These are phyloP conservation scores for Aviceda leuphotes DNA, from an alignment of 2,797 vertebrate species.

Conservation along the genomic window DNA sequence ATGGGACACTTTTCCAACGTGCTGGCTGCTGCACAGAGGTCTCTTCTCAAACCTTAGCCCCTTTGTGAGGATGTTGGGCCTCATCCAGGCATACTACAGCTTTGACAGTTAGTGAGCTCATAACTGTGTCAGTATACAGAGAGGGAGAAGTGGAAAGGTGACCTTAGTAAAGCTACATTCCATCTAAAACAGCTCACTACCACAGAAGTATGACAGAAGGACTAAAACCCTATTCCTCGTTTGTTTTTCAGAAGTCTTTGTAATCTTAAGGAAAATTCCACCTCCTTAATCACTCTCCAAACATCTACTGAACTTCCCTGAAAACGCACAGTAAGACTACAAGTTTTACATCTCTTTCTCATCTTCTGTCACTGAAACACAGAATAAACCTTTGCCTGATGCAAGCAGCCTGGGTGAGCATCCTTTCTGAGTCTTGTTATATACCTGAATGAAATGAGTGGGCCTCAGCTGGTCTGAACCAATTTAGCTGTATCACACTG, in stretches of 20 bases:
- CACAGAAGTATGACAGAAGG: not conserved
- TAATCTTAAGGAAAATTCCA: not conserved
- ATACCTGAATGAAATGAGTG: rapidly evolving
- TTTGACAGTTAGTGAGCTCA: not conserved
- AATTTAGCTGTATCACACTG: not conserved
- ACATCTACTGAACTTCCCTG: not conserved
- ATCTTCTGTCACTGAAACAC: not conserved
- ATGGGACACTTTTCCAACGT: not conserved
- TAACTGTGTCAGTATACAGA: not conserved
- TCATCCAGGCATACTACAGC: not conserved
- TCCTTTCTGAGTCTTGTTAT: not conserved
- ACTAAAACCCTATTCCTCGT: not conserved
- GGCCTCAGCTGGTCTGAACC: not conserved
- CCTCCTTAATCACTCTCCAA: not conserved
- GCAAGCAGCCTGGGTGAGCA: rapidly evolving
- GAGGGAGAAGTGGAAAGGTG: not conserved
- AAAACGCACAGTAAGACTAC: rapidly evolving
- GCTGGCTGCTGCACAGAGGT: not conserved
- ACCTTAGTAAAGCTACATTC: not conserved
- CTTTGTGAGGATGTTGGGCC: not conserved
- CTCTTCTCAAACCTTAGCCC: not conserved
- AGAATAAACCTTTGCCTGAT: not conserved
- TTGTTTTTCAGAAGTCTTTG: not conserved
- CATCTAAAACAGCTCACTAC: not conserved
- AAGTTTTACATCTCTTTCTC: not conserved